Percentiles rank a stretch among this genome's conserved stretches.
phyloP scores from a whole-genome alignment of 2,888 invertebrate genomes.

The Scaptomyza caliginosa region DNA sequence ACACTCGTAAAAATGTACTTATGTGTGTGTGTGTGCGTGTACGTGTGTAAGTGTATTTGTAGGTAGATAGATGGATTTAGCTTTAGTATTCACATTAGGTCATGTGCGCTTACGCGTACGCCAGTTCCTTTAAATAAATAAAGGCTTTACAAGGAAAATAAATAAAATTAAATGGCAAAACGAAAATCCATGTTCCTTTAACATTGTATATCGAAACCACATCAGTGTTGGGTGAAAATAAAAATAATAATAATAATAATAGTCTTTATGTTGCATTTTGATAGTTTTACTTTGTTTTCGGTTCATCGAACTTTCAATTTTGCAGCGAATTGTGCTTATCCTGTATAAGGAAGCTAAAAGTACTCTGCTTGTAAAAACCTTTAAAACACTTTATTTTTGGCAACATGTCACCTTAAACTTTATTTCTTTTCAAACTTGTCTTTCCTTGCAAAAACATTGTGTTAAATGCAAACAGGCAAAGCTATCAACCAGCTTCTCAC shows the following conservation, averaged over 20 bases:
- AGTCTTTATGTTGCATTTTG: background rate
- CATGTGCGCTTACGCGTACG: conserved; percentile 30
- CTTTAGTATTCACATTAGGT: conserved; percentile 27
- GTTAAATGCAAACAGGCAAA: conserved; percentile 1
- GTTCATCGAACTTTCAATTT: background rate
- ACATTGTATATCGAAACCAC: conserved; percentile 15
- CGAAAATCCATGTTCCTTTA: conserved; percentile 28
- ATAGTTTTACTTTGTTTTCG: background rate
- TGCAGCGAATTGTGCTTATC: background rate
- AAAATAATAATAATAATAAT: conserved; percentile 18
- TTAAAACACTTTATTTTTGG: background rate
- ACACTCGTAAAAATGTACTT: conserved; percentile 1
- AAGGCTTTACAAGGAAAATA: conserved; percentile 43
- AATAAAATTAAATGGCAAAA: conserved; percentile 59
- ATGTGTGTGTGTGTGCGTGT: background rate
- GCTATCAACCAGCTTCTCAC: conserved; percentile 7
- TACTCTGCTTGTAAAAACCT: too few relatives aligned
- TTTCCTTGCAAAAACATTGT: background rate
- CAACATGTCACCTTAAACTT: background rate
- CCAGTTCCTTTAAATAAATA: conserved; percentile 46
- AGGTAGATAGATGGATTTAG: conserved; percentile 11
- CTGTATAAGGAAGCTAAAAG: background rate
- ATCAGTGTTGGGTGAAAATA: conserved; percentile 19
- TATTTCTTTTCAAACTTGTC: background rate
- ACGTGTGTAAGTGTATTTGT: conserved; percentile 4